Evolutionary conservation across 2,113 vertebrate species (phyloP), one percentile per base, ranked within the genome.

Genomic region (Coryphaenoides rupestris): DNA sequence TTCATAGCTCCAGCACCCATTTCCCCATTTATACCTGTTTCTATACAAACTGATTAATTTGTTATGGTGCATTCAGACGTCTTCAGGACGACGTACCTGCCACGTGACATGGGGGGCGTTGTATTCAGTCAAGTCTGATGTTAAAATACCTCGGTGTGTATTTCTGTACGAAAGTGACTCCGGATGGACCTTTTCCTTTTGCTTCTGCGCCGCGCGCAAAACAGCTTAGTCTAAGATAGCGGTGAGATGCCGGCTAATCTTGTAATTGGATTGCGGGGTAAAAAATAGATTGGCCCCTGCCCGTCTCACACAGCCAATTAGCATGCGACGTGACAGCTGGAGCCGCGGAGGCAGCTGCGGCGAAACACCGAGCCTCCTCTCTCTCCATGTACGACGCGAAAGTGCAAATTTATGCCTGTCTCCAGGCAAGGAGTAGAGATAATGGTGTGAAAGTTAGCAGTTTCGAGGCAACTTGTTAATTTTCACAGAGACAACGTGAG

Each of bases 321-420:
- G 73, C 76, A 86, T 85, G 81, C 81, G 81, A 74, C 83, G 79
- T 89, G 91, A 90, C 89, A 93, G 91, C 88, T 92, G 89, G 83
- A 88, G 79, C 76, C 72, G 85, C n/a, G 75, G 83, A 73, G 72
- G 87, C 59, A 68, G 74, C 59, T 67, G 76, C 54, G 74, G 64
- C 63, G 82, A 73, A 80, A n/a, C 83, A 87, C 79, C 45, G 61
- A 9, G 50, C n/a, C 16, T 13, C 33, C 33, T 7, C 33, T 10
- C 1, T 13, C n/a, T n/a, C n/a, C n/a, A n/a, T 40, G 33, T 40
- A 40, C n/a, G 73, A 81, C 62, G 13, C 17, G n/a, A 78, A 78
- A 85, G 87, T 70, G 55, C 62, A 86, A 90, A 90, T 91, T 85
- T 84, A 86, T 91, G 87, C 87, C 49, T 21, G 58, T 68, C 76